phyloP scores from a whole-genome alignment of 1,140 invertebrate genomes.

The Coelopa frigida region DNA sequence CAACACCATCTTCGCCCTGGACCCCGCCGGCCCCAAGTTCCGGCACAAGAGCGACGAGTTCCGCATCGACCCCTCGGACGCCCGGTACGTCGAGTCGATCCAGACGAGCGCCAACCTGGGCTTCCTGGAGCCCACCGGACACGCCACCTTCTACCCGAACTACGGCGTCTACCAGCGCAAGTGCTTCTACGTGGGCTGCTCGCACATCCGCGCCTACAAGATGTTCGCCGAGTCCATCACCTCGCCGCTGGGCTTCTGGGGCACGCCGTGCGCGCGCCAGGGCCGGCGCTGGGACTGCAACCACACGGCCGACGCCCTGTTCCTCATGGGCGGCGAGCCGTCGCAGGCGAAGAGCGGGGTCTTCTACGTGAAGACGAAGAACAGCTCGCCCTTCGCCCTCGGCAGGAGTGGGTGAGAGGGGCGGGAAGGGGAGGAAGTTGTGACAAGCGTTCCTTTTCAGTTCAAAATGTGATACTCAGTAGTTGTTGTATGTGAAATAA shows the following conservation, averaged over 20 bases:
- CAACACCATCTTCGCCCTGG: constrained; percentile 47
- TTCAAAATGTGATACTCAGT: no score
- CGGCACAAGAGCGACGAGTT: constrained; percentile 47
- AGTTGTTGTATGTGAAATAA: no score
- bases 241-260: constrained; percentile 33
- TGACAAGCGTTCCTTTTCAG: no score
- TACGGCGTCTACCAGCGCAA: constrained; percentile 48
- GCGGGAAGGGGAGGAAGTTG: no score
- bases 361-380: constrained; percentile 48
- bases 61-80: constrained; percentile 57
- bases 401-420: no score
- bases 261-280: constrained; percentile 23
- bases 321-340: constrained; percentile 48
- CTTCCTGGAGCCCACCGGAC: constrained; percentile 50
- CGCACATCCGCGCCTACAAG: constrained; percentile 50
- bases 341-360: constrained; percentile 40
- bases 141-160: constrained; percentile 66
- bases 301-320: constrained; percentile 37
- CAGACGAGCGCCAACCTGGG: constrained; percentile 58
- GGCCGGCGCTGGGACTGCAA: constrained; percentile 26
- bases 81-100: constrained; percentile 64
- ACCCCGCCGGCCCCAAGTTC: constrained; percentile 65
- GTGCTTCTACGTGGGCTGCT: constrained; percentile 48
- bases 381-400: constrained; percentile 44
- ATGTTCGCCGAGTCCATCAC: constrained; percentile 52